These are phyloP conservation scores for Ammodytes dubius DNA, from an alignment of 2,113 vertebrate species.

Conservation along the genomic window DNA sequence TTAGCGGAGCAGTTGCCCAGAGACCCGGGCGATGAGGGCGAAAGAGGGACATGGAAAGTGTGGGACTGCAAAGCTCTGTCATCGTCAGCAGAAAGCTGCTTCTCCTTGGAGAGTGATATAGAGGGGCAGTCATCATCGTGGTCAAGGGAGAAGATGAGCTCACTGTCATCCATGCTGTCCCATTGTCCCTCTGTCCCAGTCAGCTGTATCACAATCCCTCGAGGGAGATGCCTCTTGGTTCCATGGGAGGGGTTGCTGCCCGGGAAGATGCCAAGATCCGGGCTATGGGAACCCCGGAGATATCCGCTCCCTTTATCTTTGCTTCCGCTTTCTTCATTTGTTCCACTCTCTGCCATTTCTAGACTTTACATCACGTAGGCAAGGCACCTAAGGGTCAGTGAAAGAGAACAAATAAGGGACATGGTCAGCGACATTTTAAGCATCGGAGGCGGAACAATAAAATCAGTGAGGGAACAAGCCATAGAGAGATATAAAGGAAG, in stretches of 20 bases:
- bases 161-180: constrained; percentile 75
- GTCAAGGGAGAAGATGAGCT: constrained; percentile 82
- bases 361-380: constrained; percentile 72
- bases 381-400: constrained; percentile 59
- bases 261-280: constrained; percentile 23
- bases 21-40: constrained; percentile 81
- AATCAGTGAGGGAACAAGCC: constrained; percentile 14
- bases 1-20: constrained; percentile 74
- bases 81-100: constrained; percentile 62
- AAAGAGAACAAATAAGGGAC: constrained; percentile 53
- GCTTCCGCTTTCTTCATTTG: constrained; percentile 45
- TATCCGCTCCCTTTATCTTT: constrained; percentile 8
- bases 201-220: constrained; percentile 85
- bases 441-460: constrained; percentile 32
- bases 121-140: constrained; percentile 73
- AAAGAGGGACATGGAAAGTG: constrained; percentile 71
- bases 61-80: constrained; percentile 54
- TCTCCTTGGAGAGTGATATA: constrained; percentile 68
- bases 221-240: constrained; percentile 64
- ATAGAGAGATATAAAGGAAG: constrained; percentile 4
- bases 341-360: constrained; percentile 83
- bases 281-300: constrained; percentile 27
- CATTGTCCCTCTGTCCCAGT: constrained; percentile 82
- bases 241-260: constrained; percentile 15
- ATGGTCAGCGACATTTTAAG: constrained; percentile 52